These are phyloP conservation scores for Otocyon megalotis DNA, from an alignment of 2,113 vertebrate species.

Conservation along the genomic window DNA sequence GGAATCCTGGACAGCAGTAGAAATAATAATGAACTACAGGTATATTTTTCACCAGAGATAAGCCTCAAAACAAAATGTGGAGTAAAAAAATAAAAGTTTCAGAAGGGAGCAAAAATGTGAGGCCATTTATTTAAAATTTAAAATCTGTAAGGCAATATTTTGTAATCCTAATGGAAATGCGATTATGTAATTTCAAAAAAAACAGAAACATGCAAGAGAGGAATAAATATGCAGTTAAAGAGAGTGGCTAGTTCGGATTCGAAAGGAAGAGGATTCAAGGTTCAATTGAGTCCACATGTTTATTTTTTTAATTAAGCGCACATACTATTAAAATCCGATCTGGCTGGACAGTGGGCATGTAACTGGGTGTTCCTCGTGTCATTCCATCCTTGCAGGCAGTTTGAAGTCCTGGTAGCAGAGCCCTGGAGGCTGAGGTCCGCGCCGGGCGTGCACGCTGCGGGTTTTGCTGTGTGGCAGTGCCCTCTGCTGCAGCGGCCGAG, in stretches of 20 bases:
- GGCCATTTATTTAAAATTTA: not conserved
- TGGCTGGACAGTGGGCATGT: not conserved
- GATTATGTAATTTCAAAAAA: not conserved
- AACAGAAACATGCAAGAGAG: not conserved
- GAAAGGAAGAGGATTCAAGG: not conserved
- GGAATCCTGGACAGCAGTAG: not conserved
- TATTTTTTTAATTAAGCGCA: slow-evolving; percentile 9
- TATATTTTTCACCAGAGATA: not conserved
- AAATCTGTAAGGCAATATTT: slow-evolving; percentile 11
- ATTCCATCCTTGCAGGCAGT: not conserved
- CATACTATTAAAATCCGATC: not conserved
- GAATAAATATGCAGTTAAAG: not conserved
- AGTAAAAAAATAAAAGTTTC: not conserved
- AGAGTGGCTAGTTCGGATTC: not conserved
- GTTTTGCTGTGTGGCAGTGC: not conserved
- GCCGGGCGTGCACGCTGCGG: too few relatives aligned
- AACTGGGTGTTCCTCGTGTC: not conserved
- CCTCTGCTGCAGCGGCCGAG: slow-evolving; percentile 46
- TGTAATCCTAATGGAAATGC: not conserved
- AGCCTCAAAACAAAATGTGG: not conserved
- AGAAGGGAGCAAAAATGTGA: not conserved
- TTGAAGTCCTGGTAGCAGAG: too few relatives aligned
- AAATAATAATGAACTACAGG: not conserved
- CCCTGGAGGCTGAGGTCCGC: too few relatives aligned
- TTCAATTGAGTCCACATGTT: not conserved